These are phyloP conservation scores for Digitonthophagus gazella DNA, from an alignment of 2,888 invertebrate species.

Conservation along the genomic window DNA sequence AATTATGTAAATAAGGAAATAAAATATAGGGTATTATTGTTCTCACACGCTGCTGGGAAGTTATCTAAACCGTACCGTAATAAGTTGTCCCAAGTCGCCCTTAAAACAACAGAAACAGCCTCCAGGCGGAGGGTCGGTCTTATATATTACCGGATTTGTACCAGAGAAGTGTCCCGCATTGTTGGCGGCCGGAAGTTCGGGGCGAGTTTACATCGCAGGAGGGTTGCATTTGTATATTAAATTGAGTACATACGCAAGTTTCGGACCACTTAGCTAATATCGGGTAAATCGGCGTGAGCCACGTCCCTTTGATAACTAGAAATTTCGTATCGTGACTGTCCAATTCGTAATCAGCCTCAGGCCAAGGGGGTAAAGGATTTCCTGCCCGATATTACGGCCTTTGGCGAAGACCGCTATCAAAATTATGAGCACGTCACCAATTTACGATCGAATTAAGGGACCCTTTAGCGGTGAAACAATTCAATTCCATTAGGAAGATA, in stretches of 20 bases:
- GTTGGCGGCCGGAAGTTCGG: not conserved
- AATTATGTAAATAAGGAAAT: too few relatives aligned
- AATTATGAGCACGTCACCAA: conserved; percentile 40
- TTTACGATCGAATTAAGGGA: conserved; percentile 31
- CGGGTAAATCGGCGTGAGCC: not conserved
- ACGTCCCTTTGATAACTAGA: conserved; percentile 8
- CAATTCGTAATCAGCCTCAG: not conserved
- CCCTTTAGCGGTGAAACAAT: conserved; percentile 16
- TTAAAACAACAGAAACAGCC: not conserved
- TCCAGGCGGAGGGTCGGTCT: not conserved
- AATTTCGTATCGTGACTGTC: not conserved
- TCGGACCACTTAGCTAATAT: not conserved
- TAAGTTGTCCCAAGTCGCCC: not conserved
- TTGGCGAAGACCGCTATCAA: conserved; percentile 34
- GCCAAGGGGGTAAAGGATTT: not conserved
- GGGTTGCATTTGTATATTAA: not conserved
- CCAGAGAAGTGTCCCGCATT: not conserved
- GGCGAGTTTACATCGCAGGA: not conserved
- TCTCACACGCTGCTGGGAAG: not conserved
- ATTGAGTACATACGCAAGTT: not conserved
- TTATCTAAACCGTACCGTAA: not conserved
- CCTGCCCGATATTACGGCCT: conserved; percentile 8
- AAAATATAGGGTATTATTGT: not conserved
- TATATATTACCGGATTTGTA: not conserved
- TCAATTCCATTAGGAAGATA: conserved; percentile 1